Evolutionary conservation across 92 coral and sea anemone species (phyloP), one percentile per base, ranked within the genome.

Genomic region (Palythoa heliodiscus): DNA sequence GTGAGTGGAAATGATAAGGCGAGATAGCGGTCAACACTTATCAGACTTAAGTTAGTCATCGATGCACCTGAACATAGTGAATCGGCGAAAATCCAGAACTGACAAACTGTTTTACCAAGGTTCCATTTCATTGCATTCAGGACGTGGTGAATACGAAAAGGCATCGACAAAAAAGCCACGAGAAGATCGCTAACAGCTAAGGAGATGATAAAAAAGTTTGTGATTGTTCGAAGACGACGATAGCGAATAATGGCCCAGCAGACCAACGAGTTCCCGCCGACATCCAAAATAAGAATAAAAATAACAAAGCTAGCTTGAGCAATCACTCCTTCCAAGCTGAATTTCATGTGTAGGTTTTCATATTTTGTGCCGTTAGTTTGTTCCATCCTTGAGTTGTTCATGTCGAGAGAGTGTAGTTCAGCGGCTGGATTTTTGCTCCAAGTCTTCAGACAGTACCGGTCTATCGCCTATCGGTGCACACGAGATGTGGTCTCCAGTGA

Each of bases 171-270:
- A 15, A 89, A 96, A 3, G 95, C 99, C 25, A 97, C 92, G 19
- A 97, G 87, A 13, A 97, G 84, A 80, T 97, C 99, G 57, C 95
- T 91, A 13, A 97, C 97, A 63, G 99, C 99, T 54, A 97, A 90
- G 12, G 99, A 97, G 20, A 97, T 93, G 75, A 97, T 95, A 70
- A 97, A 97, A 87, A 93, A 97, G 88, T 97, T 95, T 4, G 99
- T 95, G 23, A 92, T 83, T 7, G 95, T 93, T 48, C 99, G 96
- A 29, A 97, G 93, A 15, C 98, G 93, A 7, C 94, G 93, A 25
- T 92, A 91, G 52, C 89, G 78, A 48, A 95, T 86, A 16, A 97
- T 93, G 43, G 99, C 97, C 6, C 93, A 95, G 52, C 94, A 89
- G 7, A 97, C 99, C 76, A 97, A 67, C 53, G 91, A 91, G 71